Conservation (phyloP, 2,888 invertebrate genomes). For the Eulithis prunata region DNA sequence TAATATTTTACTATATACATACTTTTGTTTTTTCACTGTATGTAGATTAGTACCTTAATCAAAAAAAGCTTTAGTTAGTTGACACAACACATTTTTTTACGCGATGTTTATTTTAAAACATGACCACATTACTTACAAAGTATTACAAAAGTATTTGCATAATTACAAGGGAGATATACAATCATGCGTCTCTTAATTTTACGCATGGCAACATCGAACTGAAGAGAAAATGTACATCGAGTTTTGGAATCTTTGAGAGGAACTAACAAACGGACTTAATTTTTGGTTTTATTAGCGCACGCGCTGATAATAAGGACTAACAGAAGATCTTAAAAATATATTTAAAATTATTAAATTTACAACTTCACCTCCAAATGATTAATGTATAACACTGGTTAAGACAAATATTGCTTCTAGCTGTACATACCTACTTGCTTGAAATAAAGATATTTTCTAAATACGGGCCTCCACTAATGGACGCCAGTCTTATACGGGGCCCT, state of each 20-base stretch:
- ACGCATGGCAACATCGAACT: slow-evolving; percentile 17
- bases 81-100: slow-evolving; percentile 36
- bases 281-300: slow-evolving; percentile 5
- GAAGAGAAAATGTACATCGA: slow-evolving; percentile 1
- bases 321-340: slow-evolving; percentile 1
- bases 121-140: slow-evolving; percentile 38
- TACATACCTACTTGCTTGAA: too few species aligned
- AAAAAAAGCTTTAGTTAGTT: slow-evolving; percentile 11
- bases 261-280: background rate
- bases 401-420: background rate
- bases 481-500: too few species aligned
- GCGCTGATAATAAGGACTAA: background rate
- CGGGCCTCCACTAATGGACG: too few species aligned
- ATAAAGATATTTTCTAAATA: too few species aligned
- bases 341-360: slow-evolving; percentile 1
- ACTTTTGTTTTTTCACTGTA: background rate
- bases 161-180: slow-evolving; percentile 31
- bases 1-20: slow-evolving; percentile 49
- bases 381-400: background rate
- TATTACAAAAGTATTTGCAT: slow-evolving; percentile 37
- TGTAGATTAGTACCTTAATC: background rate
- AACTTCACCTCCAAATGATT: background rate
- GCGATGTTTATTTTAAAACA: slow-evolving; percentile 33
- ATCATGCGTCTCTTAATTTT: slow-evolving; percentile 12
- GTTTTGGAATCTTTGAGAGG: background rate